Evolutionary conservation across 2,113 vertebrate genomes (phyloP), one percentile per base, ranked within the genome.

Genomic region (Sula dactylatra): DNA sequence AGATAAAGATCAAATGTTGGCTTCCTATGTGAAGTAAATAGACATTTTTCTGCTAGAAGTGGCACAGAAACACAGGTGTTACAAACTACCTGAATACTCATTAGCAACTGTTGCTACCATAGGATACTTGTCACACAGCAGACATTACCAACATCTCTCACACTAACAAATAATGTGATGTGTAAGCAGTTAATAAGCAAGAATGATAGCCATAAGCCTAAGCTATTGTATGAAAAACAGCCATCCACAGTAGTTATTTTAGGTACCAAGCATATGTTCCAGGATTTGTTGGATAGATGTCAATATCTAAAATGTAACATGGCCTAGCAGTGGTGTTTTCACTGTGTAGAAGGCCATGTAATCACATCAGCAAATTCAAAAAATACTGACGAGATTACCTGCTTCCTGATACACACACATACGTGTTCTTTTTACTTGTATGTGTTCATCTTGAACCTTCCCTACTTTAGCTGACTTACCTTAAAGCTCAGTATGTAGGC

Each of bases 201-300:
- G 54, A 87, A 73, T 13, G 47, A 34, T 15, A 55, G 91, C 87
- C 84, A 54, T 55, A 20, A 93, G 89, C 84, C 85, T 88, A 59
- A 94, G 94, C 79, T 95, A 96, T 96, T 96, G 91, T 95, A 94
- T 93, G 92, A 97, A 96, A 96, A 97, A 87, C 24, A 97, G 90
- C 82, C 77, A 70, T 40, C 83, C 94, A 86, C 34, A 6, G 83
- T 10, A 94, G 97, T 97, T 98, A 98, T 98, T 98, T 98, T 98
- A 94, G 97, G 97, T 94, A 96, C 71, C 93, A 67, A 95, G 97
- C 94, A 76, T 88, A 95, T 89, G 97, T 87, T 97, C 97, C 92
- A 96, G 98, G 97, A 98, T 97, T 96, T 96, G 96, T 77, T 92
- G 97, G 93, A 97, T 58, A 96, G 87, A 95, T 91, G 91, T 98